Evolutionary conservation across 2,888 invertebrate species (phyloP).

Genomic region (Nomada lathburiana): DNA sequence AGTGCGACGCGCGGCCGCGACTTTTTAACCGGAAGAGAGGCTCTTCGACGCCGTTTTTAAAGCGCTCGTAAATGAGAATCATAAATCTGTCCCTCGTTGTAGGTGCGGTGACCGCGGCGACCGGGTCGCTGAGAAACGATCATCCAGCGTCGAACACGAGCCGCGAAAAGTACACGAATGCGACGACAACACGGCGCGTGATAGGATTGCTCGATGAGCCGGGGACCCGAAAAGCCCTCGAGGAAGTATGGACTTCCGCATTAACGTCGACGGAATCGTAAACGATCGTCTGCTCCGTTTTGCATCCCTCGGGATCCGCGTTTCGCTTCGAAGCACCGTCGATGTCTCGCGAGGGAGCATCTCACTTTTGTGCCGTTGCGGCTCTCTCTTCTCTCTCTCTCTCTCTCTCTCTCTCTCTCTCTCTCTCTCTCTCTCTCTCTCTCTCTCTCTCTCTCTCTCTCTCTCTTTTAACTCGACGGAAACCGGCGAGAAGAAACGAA

Average conservation of each 20-base stretch:
- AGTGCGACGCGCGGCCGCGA: constrained; percentile 54
- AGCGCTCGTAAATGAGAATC: constrained; percentile 57
- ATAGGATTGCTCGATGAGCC: constrained; percentile 59
- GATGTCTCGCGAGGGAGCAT: background rate
- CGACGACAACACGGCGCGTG: constrained; percentile 61
- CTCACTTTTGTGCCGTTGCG: too few relatives aligned
- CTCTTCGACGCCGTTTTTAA: constrained; percentile 55
- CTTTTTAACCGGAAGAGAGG: constrained; percentile 71
- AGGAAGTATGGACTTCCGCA: constrained; percentile 78
- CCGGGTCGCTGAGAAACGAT: constrained; percentile 53
- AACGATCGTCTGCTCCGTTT: constrained; percentile 64
- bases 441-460: too few relatives aligned
- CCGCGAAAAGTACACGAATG: constrained; percentile 62
- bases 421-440: too few relatives aligned
- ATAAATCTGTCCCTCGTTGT: constrained; percentile 59
- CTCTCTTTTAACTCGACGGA: too few relatives aligned
- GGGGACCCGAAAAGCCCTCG: constrained; percentile 38
- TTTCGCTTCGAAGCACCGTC: background rate
- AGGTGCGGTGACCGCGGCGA: constrained; percentile 19
- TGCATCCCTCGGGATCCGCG: constrained; percentile 28
- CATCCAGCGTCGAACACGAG: constrained; percentile 52
- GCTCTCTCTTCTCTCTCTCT: too few relatives aligned
- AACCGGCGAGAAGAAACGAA: too few relatives aligned
- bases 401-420: too few relatives aligned
- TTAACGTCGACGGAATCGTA: constrained; percentile 74